phyloP scores from a whole-genome alignment of 2,113 vertebrate species.

The Lontra canadensis region DNA sequence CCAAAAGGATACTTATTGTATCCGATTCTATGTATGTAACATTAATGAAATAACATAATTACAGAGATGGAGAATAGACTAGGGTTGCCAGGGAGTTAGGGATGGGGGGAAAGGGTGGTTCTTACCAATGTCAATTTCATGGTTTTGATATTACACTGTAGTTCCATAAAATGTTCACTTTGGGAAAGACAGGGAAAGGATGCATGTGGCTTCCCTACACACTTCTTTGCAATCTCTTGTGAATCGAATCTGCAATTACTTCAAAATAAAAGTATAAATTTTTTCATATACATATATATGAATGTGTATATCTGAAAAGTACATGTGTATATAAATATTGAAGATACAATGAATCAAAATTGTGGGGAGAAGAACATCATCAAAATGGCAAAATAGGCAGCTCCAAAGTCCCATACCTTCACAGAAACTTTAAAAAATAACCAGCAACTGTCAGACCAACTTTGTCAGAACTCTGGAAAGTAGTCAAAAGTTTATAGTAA shows the following conservation, averaged over 20 bases:
- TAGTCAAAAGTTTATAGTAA: neutral
- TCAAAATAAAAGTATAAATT: neutral
- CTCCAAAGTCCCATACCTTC: neutral
- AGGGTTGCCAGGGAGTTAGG: neutral
- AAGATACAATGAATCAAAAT: neutral
- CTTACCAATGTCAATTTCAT: neutral
- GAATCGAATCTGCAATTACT: neutral
- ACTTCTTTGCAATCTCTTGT: neutral
- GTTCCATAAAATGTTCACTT: neutral
- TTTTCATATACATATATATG: neutral
- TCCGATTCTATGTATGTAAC: neutral
- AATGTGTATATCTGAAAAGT: neutral
- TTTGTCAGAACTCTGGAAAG: neutral
- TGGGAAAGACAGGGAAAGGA: neutral
- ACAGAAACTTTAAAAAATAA: neutral
- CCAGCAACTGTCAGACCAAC: neutral
- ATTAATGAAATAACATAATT: conserved; percentile 9
- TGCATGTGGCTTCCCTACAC: neutral
- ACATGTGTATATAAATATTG: neutral
- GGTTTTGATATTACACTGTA: neutral
- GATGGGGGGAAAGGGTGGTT: neutral
- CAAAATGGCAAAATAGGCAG: neutral
- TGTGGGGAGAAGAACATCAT: neutral
- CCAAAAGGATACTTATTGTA: neutral
- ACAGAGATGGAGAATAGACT: neutral